Conservation (phyloP, 37 sponge, comb jelly and placozoan species). For the Beroe ovata region DNA sequence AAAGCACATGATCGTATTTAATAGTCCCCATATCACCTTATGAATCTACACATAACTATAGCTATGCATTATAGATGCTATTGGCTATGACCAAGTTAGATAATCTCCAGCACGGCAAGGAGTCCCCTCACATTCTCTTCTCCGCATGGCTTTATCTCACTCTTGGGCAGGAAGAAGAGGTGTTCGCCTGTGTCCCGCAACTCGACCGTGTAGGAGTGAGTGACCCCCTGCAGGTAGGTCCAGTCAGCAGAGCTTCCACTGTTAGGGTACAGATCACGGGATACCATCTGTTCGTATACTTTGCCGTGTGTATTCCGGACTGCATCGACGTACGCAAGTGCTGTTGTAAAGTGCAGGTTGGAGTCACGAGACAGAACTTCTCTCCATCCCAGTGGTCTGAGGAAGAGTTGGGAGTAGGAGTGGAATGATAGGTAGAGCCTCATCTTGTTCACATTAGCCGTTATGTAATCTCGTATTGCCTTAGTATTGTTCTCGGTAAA, state of each 20-base stretch:
- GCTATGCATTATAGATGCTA: too few relatives aligned
- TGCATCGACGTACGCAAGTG: background rate
- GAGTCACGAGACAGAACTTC: background rate
- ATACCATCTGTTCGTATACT: background rate
- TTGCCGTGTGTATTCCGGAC: background rate
- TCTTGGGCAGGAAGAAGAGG: background rate
- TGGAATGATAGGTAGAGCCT: slow-evolving; percentile 39
- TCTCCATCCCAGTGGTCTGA: slow-evolving; percentile 15
- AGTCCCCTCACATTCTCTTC: background rate
- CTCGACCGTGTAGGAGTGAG: background rate
- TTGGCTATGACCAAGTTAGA: too few relatives aligned
- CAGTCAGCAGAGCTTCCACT: background rate
- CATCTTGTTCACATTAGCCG: background rate
- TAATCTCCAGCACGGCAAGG: background rate
- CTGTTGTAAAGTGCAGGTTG: background rate
- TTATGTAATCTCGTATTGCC: slow-evolving; percentile 3
- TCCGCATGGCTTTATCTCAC: background rate
- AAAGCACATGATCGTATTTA: too few relatives aligned
- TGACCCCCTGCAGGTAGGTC: background rate
- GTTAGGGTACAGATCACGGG: background rate
- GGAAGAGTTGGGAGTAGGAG: slow-evolving; percentile 67
- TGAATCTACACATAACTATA: too few relatives aligned
- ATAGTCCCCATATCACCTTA: too few relatives aligned
- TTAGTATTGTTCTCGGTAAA: slow-evolving; percentile 44
- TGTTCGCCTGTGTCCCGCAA: background rate